Conservation (phyloP, 1,140 invertebrate species). For the Thereuonema tuberculata region DNA sequence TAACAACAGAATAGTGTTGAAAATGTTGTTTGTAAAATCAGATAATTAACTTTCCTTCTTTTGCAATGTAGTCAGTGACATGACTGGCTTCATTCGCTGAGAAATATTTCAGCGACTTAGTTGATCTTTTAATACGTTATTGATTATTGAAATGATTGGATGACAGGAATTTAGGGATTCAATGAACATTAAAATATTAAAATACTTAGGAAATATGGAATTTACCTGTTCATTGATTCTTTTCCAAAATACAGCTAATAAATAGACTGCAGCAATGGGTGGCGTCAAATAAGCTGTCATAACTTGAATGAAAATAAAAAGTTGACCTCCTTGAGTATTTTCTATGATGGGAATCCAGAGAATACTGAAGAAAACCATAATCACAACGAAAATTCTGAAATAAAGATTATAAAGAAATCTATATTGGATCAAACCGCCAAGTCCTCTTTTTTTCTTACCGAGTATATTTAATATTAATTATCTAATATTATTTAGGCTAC, state of each 20-base stretch:
- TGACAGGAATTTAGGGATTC: constrained; percentile 33
- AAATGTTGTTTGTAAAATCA: too few relatives aligned
- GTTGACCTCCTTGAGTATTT: constrained; percentile 36
- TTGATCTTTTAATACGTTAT: constrained; percentile 23
- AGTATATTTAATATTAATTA: not conserved
- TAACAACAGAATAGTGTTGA: too few relatives aligned
- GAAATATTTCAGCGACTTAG: constrained; percentile 24
- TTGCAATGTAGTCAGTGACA: too few relatives aligned
- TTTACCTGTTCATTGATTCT: constrained; percentile 36
- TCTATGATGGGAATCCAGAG: constrained; percentile 40
- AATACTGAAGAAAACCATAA: constrained; percentile 35
- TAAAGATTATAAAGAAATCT: constrained; percentile 12
- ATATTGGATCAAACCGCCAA: too few relatives aligned
- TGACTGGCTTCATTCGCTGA: too few relatives aligned
- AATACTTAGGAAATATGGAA: not conserved
- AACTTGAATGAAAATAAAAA: constrained; percentile 40
- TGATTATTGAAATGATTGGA: constrained; percentile 28
- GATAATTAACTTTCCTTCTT: too few relatives aligned
- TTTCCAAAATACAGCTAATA: constrained; percentile 34
- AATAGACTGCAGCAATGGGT: constrained; percentile 37
- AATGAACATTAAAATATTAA: constrained; percentile 14
- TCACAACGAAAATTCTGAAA: constrained; percentile 32
- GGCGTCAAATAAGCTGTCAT: constrained; percentile 38
- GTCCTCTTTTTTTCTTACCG: too few relatives aligned
- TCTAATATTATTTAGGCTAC: too few relatives aligned